Base-by-base conservation (phyloP, 2,797 vertebrate genomes). In the Ptychobarbus kaznakovi region DNA sequence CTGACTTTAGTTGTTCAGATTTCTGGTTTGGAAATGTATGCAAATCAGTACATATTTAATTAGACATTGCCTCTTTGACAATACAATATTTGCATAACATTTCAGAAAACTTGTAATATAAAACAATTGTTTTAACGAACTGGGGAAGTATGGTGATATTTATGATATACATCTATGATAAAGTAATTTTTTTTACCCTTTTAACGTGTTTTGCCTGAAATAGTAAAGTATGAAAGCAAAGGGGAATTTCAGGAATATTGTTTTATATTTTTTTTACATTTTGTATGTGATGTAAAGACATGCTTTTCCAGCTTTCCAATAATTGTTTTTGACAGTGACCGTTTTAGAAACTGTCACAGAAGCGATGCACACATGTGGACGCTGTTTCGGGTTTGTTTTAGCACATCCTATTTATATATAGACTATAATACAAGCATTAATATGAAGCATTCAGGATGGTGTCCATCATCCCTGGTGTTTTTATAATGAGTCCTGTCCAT, bases 401-500 rank as follows among this genome's bases (percentile, higher is more conserved):
- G 74, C 65, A 80, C 76, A 44, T 68, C 58, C 58, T 74, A 28
- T 83, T 35, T 65, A 63, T 75, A 81, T 25, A 53, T 4, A 10
- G 10, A 44, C 25, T 16, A 16, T 38, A 65, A 49, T 51, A 38
- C 38, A 51, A 56, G 73, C 63, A 44, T 32, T 51, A 40, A 76
- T 51, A 66, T 53, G 51, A 58, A 63, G 70, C 72, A 32, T 49
- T 81, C 44, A 46, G 42, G 40, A 32, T 61, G 58, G 1, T 42
- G 22, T 72, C 42, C 32, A 72, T 84, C 82, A 72, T n/a, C 38
- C 25, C 56, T 25, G 32, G 9, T 51, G 49, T 73, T 83, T 83
- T 61, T n/a, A 89, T 79, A 84, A 88, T 53, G 87, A 86, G 83
- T 89, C 68, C 89, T 90, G 91, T 91, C 93, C 92, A 87, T 92